Percentiles rank a stretch among this genome's conserved stretches.
Conservation (phyloP, 2,113 vertebrate genomes). For the Xenopus tropicalis region UCB_Xtro_10.0 CM004446.2:61616001-61616500, state of each 20-base stretch:
- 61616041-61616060: background rate
- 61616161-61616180: background rate
- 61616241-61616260: conserved; percentile 8
- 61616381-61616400: background rate
- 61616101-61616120: background rate
- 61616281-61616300: conserved; percentile 9
- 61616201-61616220: background rate
- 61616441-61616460: too few species aligned
- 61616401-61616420: conserved; percentile 3
- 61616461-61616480: too few species aligned
- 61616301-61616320: background rate
- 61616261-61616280: background rate
- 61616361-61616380: conserved; percentile 5
- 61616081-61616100: background rate
- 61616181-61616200: background rate
- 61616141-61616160: background rate
- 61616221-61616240: background rate
- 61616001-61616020: background rate
- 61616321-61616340: background rate
- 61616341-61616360: background rate
- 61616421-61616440: background rate
- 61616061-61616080: background rate
- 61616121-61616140: background rate
- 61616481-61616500: too few species aligned
- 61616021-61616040: background rate